Percentiles rank a stretch among this genome's conserved stretches.
Evolutionary conservation across 1,140 invertebrate genomes (phyloP).

Genomic region (Daktulosphaira vitifoliae): DNA sequence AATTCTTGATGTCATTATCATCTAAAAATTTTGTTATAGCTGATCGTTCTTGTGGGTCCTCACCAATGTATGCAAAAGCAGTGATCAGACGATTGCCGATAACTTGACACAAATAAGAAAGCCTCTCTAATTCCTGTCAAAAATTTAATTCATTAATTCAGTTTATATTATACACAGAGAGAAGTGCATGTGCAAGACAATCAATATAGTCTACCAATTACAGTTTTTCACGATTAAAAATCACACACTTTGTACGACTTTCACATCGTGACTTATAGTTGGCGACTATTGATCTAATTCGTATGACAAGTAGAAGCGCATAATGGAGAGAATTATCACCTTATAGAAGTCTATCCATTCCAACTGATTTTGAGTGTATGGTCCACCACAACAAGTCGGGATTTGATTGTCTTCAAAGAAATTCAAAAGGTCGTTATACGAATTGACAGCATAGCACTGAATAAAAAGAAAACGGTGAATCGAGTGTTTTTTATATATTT

Average conservation of each 20-base stretch:
- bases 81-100: slow-evolving; percentile 11
- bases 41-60: slow-evolving; percentile 9
- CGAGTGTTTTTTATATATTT: not conserved
- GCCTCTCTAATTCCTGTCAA: not conserved
- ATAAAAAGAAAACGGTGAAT: slow-evolving; percentile 28
- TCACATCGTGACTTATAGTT: too few species aligned
- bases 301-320: too few species aligned
- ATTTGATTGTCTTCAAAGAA: slow-evolving; percentile 45
- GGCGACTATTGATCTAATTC: too few species aligned
- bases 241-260: too few species aligned
- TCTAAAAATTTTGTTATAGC: slow-evolving; percentile 9
- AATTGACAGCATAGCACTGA: slow-evolving; percentile 34
- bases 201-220: too few species aligned
- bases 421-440: slow-evolving; percentile 39
- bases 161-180: too few species aligned
- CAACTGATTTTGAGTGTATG: slow-evolving; percentile 48
- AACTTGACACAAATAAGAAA: not conserved
- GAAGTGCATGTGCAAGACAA: too few species aligned
- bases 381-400: slow-evolving; percentile 46
- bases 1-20: slow-evolving; percentile 6
- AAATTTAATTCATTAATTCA: too few species aligned
- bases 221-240: too few species aligned
- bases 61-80: not conserved
- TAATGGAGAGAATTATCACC: slow-evolving; percentile 38
- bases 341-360: slow-evolving; percentile 57